These are phyloP conservation scores for Cephonodes hylas DNA, from an alignment of 2,888 invertebrate species.

Conservation along the genomic window DNA sequence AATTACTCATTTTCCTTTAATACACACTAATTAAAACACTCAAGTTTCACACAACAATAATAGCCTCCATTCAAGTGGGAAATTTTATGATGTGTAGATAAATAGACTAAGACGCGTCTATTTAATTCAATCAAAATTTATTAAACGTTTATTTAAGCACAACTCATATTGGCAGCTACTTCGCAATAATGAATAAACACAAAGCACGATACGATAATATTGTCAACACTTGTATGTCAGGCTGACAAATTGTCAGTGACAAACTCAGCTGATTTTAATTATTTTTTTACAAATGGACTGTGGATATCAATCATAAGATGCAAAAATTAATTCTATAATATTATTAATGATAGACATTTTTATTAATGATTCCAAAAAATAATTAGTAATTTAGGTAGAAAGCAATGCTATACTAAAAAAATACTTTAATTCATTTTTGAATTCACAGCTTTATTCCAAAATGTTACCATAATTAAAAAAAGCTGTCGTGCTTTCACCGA, in stretches of 20 bases:
- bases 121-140: background rate
- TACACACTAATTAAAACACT: background rate
- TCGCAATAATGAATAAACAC: background rate
- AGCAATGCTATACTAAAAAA: too few relatives aligned
- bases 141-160: background rate
- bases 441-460: background rate
- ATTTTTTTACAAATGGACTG: background rate
- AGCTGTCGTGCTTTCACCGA: too few relatives aligned
- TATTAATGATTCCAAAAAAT: too few relatives aligned
- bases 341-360: background rate
- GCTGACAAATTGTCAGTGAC: background rate
- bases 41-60: background rate
- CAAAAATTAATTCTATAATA: background rate
- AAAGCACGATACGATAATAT: too few relatives aligned
- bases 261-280: background rate
- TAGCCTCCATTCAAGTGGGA: background rate
- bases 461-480: background rate
- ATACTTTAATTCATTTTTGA: background rate
- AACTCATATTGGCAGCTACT: background rate
- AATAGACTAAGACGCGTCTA: background rate
- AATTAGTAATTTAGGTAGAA: too few relatives aligned
- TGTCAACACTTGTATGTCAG: background rate
- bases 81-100: background rate
- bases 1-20: constrained; percentile 50
- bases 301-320: background rate